Conservation (phyloP, 2,797 vertebrate genomes). For the Coendou prehensilis region DNA sequence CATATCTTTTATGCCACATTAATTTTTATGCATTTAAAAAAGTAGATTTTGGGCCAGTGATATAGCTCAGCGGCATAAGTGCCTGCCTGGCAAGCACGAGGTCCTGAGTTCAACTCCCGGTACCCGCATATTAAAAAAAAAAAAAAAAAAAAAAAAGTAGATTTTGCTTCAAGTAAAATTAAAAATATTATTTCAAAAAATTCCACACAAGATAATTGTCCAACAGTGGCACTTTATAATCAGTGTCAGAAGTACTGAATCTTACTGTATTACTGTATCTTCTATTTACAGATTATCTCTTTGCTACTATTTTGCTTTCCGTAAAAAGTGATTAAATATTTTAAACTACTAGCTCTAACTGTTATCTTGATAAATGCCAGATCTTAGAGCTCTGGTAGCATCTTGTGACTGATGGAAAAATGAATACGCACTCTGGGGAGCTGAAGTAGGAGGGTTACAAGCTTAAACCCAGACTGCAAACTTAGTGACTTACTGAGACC, state of each 20-base stretch:
- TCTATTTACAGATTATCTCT: slow-evolving; percentile 4
- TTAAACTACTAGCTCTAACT: slow-evolving; percentile 56
- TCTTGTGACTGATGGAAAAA: not conserved
- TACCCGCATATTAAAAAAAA: too few relatives aligned
- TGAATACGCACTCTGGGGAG: not conserved
- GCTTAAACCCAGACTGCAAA: not conserved
- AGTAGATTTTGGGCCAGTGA: too few relatives aligned
- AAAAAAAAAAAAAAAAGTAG: too few relatives aligned
- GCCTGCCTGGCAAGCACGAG: too few relatives aligned
- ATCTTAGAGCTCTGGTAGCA: not conserved
- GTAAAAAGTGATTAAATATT: slow-evolving; percentile 55
- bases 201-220: not conserved
- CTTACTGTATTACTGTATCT: not conserved
- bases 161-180: slow-evolving; percentile 77
- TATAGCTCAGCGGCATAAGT: too few relatives aligned
- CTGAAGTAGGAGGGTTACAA: not conserved
- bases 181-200: slow-evolving; percentile 69
- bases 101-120: too few relatives aligned
- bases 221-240: not conserved
- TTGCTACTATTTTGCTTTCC: slow-evolving; percentile 23
- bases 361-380: slow-evolving; percentile 46
- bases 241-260: slow-evolving; percentile 29
- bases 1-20: slow-evolving; percentile 73
- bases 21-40: slow-evolving; percentile 70
- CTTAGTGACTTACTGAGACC: not conserved